Evolutionary conservation across 2,888 invertebrate genomes (phyloP), one percentile per base, ranked within the genome.

Genomic region (Amorpha juglandis): DNA sequence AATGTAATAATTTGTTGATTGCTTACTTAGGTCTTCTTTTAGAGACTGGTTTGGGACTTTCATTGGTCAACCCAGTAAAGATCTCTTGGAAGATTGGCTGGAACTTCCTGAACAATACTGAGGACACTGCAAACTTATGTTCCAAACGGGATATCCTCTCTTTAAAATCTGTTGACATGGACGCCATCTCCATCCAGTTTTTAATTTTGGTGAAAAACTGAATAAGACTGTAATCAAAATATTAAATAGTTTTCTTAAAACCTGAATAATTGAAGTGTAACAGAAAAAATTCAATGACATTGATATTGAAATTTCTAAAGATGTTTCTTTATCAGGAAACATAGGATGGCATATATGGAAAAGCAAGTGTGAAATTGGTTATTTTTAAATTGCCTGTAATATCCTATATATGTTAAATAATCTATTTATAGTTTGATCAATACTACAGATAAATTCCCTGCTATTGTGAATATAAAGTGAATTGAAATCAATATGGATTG

Each of bases 171-270:
- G 96, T 95, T 0, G 98, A 95, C 89, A 98, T 95, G 72, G 96
- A 96, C 0, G 98, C 96, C 98, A 99, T 98, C 79, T 98, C 98
- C 69, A 97, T 96, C 99, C 99, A 99, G 81, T 96, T 96, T 83
- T 97, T 97, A 80, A 98, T 98, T 93, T 99, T 99, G 72, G 95
- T 96, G 83, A 99, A 98, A 90, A 99, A 99, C 80, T 99, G 97
- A 69, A 97, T 96, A 69, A 99, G 94, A 82, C 98, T 98, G 91
- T 69, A 93, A 73, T 74, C 72, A 48, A 16, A 27, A 27, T 27
- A 27, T 27, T 65, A 65, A 21, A 62, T 27, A 6, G 67, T 64
- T 21, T 21, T 35, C 8, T 35, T 33, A 53, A 1, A 33, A 8
- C 33, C 12, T 52, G n/a, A 45, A 45, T 45, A 6, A 38, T 38